These are phyloP conservation scores for Oenanthe oenanthe DNA, from an alignment of 2,113 vertebrate genomes.

Conservation along the genomic window DNA sequence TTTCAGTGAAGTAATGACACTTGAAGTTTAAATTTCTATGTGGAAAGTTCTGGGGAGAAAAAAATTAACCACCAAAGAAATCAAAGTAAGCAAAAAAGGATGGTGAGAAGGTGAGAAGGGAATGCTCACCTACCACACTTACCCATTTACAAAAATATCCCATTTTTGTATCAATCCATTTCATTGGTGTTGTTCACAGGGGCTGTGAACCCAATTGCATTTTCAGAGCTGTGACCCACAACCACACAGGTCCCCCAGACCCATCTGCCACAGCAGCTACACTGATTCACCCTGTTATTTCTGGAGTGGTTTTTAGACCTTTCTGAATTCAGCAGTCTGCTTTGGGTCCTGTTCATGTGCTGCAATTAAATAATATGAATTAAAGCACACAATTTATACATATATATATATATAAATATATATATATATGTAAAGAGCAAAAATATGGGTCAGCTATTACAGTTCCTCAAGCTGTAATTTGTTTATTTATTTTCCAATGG, in stretches of 20 bases:
- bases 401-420: not conserved
- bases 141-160: too few species aligned
- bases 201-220: not conserved
- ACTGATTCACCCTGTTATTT: not conserved
- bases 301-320: not conserved
- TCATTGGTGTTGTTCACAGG: not conserved
- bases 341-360: not conserved
- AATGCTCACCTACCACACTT: not conserved
- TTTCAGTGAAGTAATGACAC: conserved; percentile 57
- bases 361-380: not conserved
- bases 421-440: not conserved
- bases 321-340: not conserved
- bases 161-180: not conserved
- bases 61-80: not conserved
- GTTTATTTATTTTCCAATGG: not conserved
- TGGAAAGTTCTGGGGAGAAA: not conserved
- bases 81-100: not conserved
- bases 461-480: not conserved
- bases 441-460: not conserved
- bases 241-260: not conserved
- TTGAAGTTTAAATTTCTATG: conserved; percentile 45
- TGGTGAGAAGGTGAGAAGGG: not conserved
- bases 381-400: not conserved
- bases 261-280: not conserved
- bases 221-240: conserved; percentile 7